phyloP scores from a whole-genome alignment of 2,888 invertebrate genomes.

The Colletes collaris region DNA sequence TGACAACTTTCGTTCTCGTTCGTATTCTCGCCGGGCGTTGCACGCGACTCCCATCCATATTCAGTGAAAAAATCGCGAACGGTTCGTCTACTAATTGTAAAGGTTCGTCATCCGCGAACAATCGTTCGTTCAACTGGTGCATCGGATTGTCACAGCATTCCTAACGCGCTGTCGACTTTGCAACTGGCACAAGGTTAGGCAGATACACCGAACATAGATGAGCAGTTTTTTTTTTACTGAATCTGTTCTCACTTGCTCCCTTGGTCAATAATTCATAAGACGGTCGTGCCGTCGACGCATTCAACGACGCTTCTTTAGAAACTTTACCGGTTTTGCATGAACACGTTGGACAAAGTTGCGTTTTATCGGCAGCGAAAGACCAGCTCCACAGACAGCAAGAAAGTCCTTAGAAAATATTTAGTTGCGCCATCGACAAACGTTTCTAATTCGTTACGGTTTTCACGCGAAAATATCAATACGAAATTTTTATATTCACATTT shows the following conservation, averaged over 20 bases:
- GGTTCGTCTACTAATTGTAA: constrained; percentile 31
- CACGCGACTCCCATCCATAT: constrained; percentile 62
- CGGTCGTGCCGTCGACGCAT: background rate
- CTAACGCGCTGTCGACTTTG: constrained; percentile 24
- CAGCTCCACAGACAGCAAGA: no score
- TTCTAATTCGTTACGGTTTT: no score
- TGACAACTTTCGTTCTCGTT: constrained; percentile 21
- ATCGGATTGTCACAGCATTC: constrained; percentile 63
- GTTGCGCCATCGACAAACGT: no score
- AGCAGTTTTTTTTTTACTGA: constrained; percentile 27
- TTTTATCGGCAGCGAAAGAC: no score
- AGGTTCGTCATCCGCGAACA: constrained; percentile 21
- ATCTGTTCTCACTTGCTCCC: constrained; percentile 8
- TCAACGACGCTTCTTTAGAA: background rate
- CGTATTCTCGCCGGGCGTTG: constrained; percentile 19
- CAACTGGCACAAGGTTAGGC: constrained; percentile 73
- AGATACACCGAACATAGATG: constrained; percentile 42
- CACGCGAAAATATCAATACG: no score
- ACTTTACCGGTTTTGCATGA: background rate
- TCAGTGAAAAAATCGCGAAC: constrained; percentile 49
- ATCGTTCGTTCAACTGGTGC: constrained; percentile 63
- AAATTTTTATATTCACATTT: no score
- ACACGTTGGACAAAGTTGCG: background rate
- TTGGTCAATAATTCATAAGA: constrained; percentile 37
- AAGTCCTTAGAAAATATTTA: no score